Evolutionary conservation across 2,797 vertebrate species (phyloP), one percentile per base, ranked within the genome.

Genomic region (Sebastes trivittatus): DNA sequence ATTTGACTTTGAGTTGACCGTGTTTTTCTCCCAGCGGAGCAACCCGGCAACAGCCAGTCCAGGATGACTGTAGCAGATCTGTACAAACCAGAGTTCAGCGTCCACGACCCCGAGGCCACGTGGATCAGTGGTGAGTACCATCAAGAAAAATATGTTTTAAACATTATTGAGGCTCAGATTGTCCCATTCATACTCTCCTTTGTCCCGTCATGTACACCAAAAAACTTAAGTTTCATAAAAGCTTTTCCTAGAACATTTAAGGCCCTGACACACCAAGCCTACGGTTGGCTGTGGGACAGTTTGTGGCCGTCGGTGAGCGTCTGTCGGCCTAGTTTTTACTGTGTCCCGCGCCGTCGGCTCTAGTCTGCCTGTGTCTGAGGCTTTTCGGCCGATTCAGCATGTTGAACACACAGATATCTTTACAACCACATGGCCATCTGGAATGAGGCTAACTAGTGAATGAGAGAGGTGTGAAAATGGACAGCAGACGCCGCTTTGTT

Each of bases 91-190:
- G 97, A 97, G 16, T 97, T 98, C 72, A n/a, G 88, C 7, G 72
- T 94, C 76, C 97, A 97, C 49, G 94, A 97, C 91, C 97, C 96
- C 1, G 96, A 97, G 88, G 95, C 96, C 76, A 93, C 84, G 29
- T 98, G 97, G 97, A 96, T 98, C 90, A 96, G 96, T 18, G 96
- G 97, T 98, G 93, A 85, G 96, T 94, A 2, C 20, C 18, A 7
- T 0, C 18, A 36, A 23, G 34, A 34, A 10, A n/a, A n/a, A 54
- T 2, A 20, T 1, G 46, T 49, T 54, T 54, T 54, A 54, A 22
- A 54, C 49, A 16, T 54, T 54, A 54, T 0, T 3, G 6, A 22
- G 9, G 49, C 49, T 54, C 49, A 22, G 49, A 54, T 59, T 29
- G 25, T 18, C 56, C 25, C 13, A 29, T 18, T 59, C 14, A 54